These are phyloP conservation scores for Nasonia oneida DNA, from an alignment of 2,888 invertebrate genomes.

Conservation along the genomic window DNA sequence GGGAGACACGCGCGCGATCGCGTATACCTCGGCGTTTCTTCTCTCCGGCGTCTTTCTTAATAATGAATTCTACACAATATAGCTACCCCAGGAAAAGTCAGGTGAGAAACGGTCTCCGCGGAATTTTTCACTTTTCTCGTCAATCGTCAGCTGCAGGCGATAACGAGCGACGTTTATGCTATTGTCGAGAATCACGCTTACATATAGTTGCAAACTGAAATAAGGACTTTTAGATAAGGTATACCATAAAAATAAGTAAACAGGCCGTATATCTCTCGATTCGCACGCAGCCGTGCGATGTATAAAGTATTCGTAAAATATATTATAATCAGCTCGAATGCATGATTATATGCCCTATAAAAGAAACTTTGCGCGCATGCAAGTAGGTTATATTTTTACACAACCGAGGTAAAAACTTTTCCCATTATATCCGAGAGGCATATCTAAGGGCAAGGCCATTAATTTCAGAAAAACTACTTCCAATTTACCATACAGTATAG, in stretches of 20 bases:
- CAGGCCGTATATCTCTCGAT: not conserved
- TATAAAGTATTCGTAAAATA: not conserved
- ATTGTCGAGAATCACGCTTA: not conserved
- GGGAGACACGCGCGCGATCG: not conserved
- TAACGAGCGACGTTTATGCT: conserved; percentile 15
- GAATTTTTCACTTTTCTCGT: not conserved
- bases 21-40: not conserved
- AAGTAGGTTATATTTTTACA: conserved; percentile 10
- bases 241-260: no score
- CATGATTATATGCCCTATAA: not conserved
- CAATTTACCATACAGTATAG: not conserved
- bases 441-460: not conserved
- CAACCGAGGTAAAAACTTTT: not conserved
- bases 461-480: not conserved
- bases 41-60: not conserved
- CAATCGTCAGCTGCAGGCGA: not conserved
- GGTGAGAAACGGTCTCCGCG: not conserved
- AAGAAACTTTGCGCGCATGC: not conserved
- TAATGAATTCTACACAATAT: not conserved
- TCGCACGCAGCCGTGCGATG: no score
- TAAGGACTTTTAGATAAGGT: not conserved
- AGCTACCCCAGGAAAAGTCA: not conserved
- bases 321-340: not conserved
- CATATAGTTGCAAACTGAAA: not conserved
- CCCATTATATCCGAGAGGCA: not conserved